Conservation (phyloP, 2,888 invertebrate species). For the Meliscaeva auricollis region DNA sequence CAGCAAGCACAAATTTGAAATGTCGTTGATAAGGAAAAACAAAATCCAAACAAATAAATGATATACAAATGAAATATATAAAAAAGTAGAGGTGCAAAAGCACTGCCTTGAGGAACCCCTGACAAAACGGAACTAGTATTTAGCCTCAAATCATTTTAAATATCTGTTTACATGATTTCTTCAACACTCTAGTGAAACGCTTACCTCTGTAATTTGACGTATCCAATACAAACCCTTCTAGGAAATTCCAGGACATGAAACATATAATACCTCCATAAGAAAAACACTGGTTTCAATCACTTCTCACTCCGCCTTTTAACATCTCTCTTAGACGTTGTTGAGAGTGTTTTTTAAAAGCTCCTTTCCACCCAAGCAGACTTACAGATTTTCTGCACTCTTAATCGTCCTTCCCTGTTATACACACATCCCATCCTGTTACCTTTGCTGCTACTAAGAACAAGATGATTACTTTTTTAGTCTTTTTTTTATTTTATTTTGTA, state of each 20-base stretch:
- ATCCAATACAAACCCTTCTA: not conserved
- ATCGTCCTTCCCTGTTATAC: conserved; percentile 21
- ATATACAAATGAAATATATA: not conserved
- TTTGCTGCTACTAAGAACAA: conserved; percentile 7
- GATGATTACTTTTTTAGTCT: conserved; percentile 51
- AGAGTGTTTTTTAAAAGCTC: conserved; percentile 60
- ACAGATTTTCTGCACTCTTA: conserved; percentile 2
- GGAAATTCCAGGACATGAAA: not conserved
- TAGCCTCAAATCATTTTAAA: no score
- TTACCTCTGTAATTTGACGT: not conserved
- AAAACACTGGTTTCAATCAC: conserved; percentile 44
- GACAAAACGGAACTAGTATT: no score
- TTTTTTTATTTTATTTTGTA: conserved; percentile 46
- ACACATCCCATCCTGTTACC: not conserved
- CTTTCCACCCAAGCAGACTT: conserved; percentile 13
- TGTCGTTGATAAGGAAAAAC: not conserved
- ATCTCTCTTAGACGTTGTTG: conserved; percentile 48
- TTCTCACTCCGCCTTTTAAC: conserved; percentile 1
- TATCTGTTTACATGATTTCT: no score
- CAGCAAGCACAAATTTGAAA: no score
- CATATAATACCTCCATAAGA: not conserved
- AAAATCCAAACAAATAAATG: no score
- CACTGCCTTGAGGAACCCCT: no score
- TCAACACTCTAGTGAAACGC: no score
- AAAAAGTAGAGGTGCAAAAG: not conserved